phyloP scores from a whole-genome alignment of 1,140 invertebrate species.

The Eriocheir sinensis region DNA sequence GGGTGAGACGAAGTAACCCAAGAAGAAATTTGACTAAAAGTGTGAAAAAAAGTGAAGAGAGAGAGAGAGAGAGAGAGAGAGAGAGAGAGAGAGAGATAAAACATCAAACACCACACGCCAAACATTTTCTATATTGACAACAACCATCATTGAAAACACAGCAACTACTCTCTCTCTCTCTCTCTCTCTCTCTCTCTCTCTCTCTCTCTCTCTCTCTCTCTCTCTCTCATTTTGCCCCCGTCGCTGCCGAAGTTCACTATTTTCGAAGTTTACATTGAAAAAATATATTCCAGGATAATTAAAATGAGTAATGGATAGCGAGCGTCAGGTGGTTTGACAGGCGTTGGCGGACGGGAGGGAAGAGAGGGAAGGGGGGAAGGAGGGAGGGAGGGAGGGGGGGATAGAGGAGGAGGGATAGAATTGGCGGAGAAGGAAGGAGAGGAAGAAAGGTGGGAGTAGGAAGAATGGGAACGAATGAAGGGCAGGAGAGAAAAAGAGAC shows the following conservation, averaged over 20 bases:
- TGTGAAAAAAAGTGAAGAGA: not conserved
- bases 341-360: too few species aligned
- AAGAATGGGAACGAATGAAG: too few species aligned
- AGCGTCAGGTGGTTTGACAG: not conserved
- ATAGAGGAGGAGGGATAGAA: not conserved
- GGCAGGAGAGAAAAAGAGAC: not conserved
- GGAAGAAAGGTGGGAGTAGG: too few species aligned
- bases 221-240: not conserved
- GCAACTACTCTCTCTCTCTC: not conserved
- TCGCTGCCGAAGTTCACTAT: not conserved
- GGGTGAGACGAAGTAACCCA: not conserved
- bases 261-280: not conserved
- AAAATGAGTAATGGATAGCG: not conserved
- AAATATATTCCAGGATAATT: not conserved
- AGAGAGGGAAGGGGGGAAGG: not conserved
- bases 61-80: not conserved
- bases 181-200: slow-evolving; percentile 30
- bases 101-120: too few species aligned
- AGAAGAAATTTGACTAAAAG: not conserved
- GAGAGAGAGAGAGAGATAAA: not conserved
- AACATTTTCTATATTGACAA: too few species aligned
- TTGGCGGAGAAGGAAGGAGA: not conserved
- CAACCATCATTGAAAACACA: not conserved
- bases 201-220: slow-evolving; percentile 9
- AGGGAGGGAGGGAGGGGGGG: not conserved